Conservation (phyloP, 2,113 vertebrate species). For the Triplophysa siluroides region DNA sequence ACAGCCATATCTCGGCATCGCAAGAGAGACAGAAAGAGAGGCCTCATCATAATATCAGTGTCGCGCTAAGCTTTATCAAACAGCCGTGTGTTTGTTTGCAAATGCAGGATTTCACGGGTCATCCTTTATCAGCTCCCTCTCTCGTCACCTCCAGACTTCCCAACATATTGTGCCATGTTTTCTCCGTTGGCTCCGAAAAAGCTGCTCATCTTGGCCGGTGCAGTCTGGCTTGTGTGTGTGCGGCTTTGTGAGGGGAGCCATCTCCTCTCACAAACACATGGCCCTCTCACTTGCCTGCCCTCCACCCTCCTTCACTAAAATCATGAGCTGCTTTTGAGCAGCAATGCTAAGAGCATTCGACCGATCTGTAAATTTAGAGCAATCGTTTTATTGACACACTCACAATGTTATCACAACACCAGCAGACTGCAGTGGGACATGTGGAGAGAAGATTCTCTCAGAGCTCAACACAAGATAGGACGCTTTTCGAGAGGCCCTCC, state of each 20-base stretch:
- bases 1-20: constrained; percentile 42
- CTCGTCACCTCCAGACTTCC: constrained; percentile 55
- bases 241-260: constrained; percentile 34
- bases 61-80: constrained; percentile 53
- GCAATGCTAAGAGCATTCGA: constrained; percentile 32
- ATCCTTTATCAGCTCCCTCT: constrained; percentile 48
- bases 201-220: constrained; percentile 40
- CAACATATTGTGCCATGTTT: constrained; percentile 55
- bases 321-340: constrained; percentile 45
- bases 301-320: constrained; percentile 26
- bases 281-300: constrained; percentile 32
- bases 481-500: constrained; percentile 18
- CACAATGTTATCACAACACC: constrained; percentile 50
- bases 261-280: constrained; percentile 48
- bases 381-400: constrained; percentile 24
- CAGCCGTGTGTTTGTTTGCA: constrained; percentile 47
- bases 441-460: constrained; percentile 14
- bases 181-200: constrained; percentile 48
- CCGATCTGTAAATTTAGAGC: constrained; percentile 35
- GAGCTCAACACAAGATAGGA: constrained; percentile 21
- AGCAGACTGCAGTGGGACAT: constrained; percentile 19
- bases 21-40: constrained; percentile 43
- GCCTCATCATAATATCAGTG: constrained; percentile 43
- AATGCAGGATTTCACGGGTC: constrained; percentile 46
- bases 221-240: constrained; percentile 29